phyloP scores from a whole-genome alignment of 2,888 invertebrate species.

The Heteromurus nitidus region DNA sequence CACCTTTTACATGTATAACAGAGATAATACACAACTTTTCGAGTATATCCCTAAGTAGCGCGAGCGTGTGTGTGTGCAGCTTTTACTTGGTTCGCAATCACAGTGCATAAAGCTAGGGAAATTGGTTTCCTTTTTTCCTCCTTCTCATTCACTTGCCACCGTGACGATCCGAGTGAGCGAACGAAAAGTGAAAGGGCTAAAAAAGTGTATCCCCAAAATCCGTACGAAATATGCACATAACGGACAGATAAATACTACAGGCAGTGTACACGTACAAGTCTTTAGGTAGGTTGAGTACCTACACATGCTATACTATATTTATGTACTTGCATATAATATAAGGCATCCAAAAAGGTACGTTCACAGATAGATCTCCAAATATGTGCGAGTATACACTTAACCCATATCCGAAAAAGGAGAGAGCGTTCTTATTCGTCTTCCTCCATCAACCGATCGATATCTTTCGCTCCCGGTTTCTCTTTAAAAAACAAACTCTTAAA shows the following conservation, averaged over 20 bases:
- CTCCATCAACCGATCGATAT: slow-evolving; percentile 21
- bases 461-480: neutral
- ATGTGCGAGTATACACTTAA: neutral
- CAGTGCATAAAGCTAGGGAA: too few relatives aligned
- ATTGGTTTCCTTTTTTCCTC: too few relatives aligned
- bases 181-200: neutral
- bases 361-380: too few relatives aligned
- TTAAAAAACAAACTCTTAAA: neutral
- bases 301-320: slow-evolving; percentile 7
- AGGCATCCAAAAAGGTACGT: too few relatives aligned
- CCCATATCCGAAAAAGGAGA: neutral
- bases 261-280: too few relatives aligned
- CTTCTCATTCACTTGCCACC: neutral
- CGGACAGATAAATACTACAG: too few relatives aligned
- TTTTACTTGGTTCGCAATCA: too few relatives aligned
- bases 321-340: too few relatives aligned
- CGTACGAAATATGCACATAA: neutral
- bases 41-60: too few relatives aligned
- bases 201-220: neutral
- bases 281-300: neutral
- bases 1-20: too few relatives aligned
- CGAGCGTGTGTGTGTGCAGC: too few relatives aligned
- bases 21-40: too few relatives aligned
- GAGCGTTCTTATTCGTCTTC: neutral
- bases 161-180: neutral